Evolutionary conservation across 2,888 invertebrate genomes (phyloP), one percentile per base, ranked within the genome.

Genomic region (Tipula confusa): DNA sequence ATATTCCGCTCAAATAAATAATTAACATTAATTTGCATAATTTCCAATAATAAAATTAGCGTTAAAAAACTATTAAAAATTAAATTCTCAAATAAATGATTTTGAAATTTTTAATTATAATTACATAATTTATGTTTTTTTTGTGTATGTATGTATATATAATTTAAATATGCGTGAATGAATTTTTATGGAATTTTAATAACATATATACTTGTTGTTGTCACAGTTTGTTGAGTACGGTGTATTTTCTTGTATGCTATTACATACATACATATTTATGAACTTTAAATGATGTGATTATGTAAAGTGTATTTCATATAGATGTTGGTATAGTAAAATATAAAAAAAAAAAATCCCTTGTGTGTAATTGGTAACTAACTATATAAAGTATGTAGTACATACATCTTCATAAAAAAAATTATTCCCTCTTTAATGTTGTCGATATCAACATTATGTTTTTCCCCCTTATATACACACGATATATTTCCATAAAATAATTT

Each of bases 21-120:
- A 64, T 64, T 64, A 64, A 64, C 64, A 64, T 64, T 64, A 64
- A 64, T 64, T 64, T 64, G 11, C 64, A 64, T 64, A 64, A 64
- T 64, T 64, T 64, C 64, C 64, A 64, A 64, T 64, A 64, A 64
- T 64, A 64, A 64, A 64, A 64, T 64, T 64, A 64, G 64, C 64
- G 64, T 64, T 64, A 64, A 64, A 64, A 64, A 64, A 64, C 64
- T 64, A 64, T 64, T 64, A 64, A 64, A 64, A 64, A 6, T 64
- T 24, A 24, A 64, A 64, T 64, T 64, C 64, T 64, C 64, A 64
- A 64, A 64, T 64, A 64, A 64, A 64, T 64, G 18, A 64, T 64
- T 64, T 64, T 64, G 24, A 64, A 64, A 64, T 64, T 64, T n/a
- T 64, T 64, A 64, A 64, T 64, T 64, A 64, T 64, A 24, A 43